A percentile compares a stretch with the other conserved stretches of the same genome.
These are phyloP conservation scores for Cydia amplana DNA, from an alignment of 1,140 invertebrate genomes.

Conservation along the genomic window DNA sequence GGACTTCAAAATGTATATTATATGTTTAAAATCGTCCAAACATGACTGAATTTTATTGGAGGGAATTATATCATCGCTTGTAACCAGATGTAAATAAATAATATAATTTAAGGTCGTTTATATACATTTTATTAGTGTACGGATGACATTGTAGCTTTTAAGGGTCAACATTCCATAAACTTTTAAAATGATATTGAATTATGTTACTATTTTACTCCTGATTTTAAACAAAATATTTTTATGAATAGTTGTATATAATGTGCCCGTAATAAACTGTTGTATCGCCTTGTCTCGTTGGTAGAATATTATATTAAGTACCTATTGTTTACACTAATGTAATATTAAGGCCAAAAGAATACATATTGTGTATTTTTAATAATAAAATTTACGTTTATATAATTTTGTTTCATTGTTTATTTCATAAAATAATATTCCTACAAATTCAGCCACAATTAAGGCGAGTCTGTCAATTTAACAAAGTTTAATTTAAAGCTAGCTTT, in stretches of 20 bases:
- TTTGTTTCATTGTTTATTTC: constrained; percentile 36
- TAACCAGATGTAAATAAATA: constrained; percentile 44
- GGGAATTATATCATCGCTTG: constrained; percentile 28
- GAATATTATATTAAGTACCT: constrained; percentile 58
- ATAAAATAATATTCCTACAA: no score
- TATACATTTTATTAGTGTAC: constrained; percentile 40
- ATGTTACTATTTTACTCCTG: constrained; percentile 54
- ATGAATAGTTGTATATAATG: constrained; percentile 62
- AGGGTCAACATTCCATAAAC: constrained; percentile 57
- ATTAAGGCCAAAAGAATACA: constrained; percentile 76
- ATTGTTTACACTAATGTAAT: constrained; percentile 71
- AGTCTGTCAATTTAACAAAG: no score
- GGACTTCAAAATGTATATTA: constrained; percentile 65
- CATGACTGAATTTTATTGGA: constrained; percentile 43
- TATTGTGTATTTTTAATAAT: constrained; percentile 73
- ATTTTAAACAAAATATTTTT: constrained; percentile 54
- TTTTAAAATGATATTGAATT: constrained; percentile 41
- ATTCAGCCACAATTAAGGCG: no score
- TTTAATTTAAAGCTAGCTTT: no score
- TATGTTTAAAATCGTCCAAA: constrained; percentile 40
- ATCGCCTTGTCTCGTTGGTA: constrained; percentile 65
- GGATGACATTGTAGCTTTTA: constrained; percentile 65
- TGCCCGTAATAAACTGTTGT: constrained; percentile 68
- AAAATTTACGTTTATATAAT: constrained; percentile 61
- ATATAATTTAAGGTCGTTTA: constrained; percentile 39